phyloP scores from a whole-genome alignment of 2,797 vertebrate species.

The Siniperca undulata region DNA sequence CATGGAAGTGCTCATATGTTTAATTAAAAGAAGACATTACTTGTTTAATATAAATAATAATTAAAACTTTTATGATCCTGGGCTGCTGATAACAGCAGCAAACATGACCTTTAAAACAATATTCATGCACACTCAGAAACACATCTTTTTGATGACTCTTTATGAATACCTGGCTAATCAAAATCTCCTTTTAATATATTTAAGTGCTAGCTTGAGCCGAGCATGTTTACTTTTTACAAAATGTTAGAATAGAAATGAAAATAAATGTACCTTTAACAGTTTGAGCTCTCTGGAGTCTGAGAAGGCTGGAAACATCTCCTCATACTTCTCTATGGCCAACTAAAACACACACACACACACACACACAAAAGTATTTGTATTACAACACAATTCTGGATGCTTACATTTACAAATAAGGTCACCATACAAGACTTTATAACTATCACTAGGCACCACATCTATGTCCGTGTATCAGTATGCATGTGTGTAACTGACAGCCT shows the following conservation, averaged over 20 bases:
- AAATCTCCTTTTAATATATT: neutral
- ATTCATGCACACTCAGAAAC: neutral
- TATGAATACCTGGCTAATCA: neutral
- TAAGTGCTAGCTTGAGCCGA: neutral
- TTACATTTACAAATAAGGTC: neutral
- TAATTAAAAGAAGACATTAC: neutral
- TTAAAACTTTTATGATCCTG: neutral
- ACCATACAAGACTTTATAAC: neutral
- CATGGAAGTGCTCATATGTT: neutral
- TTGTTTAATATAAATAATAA: slow-evolving; percentile 10
- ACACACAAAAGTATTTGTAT: neutral
- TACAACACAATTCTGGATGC: no score
- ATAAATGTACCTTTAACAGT: slow-evolving; percentile 82
- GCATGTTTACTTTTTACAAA: neutral
- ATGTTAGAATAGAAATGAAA: neutral
- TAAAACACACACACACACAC: slow-evolving; percentile 74
- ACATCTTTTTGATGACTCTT: neutral
- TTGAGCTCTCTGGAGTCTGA: slow-evolving; percentile 96
- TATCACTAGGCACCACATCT: neutral
- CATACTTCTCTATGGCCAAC: slow-evolving; percentile 95
- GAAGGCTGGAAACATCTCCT: slow-evolving; percentile 98
- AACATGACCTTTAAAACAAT: neutral
- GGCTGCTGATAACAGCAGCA: neutral
- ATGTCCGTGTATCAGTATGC: neutral
- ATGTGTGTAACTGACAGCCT: neutral